Evolutionary conservation across 2,888 invertebrate genomes (phyloP).

Genomic region (Luperina nickerlii): DNA sequence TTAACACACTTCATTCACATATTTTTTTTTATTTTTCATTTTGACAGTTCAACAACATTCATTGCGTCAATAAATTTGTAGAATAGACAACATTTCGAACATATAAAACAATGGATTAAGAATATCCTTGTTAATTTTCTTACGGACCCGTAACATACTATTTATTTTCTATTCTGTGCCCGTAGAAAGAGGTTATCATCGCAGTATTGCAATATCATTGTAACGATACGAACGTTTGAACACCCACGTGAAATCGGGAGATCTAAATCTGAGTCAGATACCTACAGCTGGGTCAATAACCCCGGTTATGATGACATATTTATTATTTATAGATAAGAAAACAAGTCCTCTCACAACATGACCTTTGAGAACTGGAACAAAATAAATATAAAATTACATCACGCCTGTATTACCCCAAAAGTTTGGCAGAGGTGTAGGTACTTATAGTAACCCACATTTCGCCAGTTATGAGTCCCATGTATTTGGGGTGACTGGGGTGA

Average conservation of each 20-base stretch:
- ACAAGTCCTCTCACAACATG: slow-evolving; percentile 15
- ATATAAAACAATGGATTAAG: not conserved
- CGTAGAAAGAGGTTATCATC: not conserved
- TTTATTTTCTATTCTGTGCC: not conserved
- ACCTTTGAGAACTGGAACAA: slow-evolving; percentile 28
- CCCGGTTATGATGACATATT: slow-evolving; percentile 35
- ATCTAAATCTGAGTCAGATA: slow-evolving; percentile 44
- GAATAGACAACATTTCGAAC: not conserved
- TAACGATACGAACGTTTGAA: slow-evolving; percentile 13
- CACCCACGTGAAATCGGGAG: slow-evolving; percentile 32
- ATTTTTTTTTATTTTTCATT: not conserved
- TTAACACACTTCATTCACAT: not conserved
- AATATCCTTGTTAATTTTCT: not conserved
- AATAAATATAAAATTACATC: not conserved
- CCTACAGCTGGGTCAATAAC: slow-evolving; percentile 38
- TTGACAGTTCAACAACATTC: not conserved
- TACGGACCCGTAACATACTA: not conserved
- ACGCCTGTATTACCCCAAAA: not conserved
- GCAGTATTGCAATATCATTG: slow-evolving; percentile 21
- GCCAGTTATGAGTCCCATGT: not conserved
- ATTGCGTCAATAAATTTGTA: not conserved
- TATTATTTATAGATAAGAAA: slow-evolving; percentile 29
- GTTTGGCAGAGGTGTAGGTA: not conserved
- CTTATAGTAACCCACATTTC: not conserved
- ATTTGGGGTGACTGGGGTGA: not conserved